These are phyloP conservation scores for Anagyrus pseudococci DNA, from an alignment of 2,888 invertebrate genomes.

Conservation along the genomic window DNA sequence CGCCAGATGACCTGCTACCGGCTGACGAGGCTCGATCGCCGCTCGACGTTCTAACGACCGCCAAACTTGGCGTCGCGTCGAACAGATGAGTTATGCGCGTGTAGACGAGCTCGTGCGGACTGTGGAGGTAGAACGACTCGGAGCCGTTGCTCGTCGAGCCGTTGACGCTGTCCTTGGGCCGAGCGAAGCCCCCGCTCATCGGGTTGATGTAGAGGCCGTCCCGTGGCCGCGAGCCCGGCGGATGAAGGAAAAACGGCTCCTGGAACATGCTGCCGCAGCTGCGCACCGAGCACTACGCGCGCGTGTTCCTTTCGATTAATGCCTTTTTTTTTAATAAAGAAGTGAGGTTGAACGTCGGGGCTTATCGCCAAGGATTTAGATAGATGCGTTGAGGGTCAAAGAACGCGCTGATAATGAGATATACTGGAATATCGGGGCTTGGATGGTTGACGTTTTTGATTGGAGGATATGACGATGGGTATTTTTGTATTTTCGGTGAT, in stretches of 20 bases:
- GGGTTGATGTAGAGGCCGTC: conserved; percentile 88
- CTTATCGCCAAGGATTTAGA: too few relatives aligned
- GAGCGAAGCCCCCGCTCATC: conserved; percentile 65
- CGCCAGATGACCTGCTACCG: neutral
- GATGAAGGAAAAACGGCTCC: conserved; percentile 60
- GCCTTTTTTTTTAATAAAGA: too few relatives aligned
- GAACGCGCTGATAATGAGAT: too few relatives aligned
- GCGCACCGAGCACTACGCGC: conserved; percentile 52
- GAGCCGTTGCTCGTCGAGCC: conserved; percentile 18
- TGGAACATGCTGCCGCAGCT: conserved; percentile 57
- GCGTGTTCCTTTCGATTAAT: too few relatives aligned
- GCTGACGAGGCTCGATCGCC: conserved; percentile 44
- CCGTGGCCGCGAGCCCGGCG: conserved; percentile 65
- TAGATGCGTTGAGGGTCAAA: too few relatives aligned
- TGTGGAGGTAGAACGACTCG: conserved; percentile 86
- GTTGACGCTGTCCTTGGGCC: conserved; percentile 45
- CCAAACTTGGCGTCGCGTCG: conserved; percentile 56
- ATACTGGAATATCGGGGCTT: too few relatives aligned
- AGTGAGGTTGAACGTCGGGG: too few relatives aligned
- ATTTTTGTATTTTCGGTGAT: too few relatives aligned
- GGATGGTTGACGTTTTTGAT: too few relatives aligned
- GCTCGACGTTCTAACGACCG: conserved; percentile 22
- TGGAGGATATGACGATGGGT: too few relatives aligned
- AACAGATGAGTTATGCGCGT: conserved; percentile 86
- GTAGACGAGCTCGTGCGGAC: conserved; percentile 80